Base-by-base conservation (phyloP, 2,113 vertebrate genomes). In the Cynocephalus volans region DNA sequence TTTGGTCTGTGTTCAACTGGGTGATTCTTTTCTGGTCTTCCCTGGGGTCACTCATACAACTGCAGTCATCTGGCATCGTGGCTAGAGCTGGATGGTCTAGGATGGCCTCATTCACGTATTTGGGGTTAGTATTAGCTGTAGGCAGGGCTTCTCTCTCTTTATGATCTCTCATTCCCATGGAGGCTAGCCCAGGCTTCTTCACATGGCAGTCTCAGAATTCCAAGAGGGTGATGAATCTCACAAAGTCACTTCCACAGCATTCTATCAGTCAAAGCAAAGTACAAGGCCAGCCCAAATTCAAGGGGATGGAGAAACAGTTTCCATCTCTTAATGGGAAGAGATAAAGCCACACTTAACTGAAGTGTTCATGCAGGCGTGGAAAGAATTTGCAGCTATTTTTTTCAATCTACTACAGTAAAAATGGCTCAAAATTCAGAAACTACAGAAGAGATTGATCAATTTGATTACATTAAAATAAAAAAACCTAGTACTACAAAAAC, bases 401-500 rank as follows among this genome's bases (percentile, higher is more conserved):
- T 14, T 3, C 64, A 76, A n/a, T 54, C n/a, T 69, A 52, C 41
- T 62, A 64, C 21, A 70, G 21, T 79, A 89, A 77, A 48, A 24
- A 77, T 84, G 45, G 85, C 70, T 69, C 79, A 48, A 84, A 93
- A 88, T 89, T 93, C 54, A 89, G 77, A 79, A 80, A 54, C 45
- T 83, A 48, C 19, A 67, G 70, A n/a, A 76, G 89, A 31, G 26
- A 65, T 56, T 12, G 52, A 76, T 72, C 45, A 72, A 58, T 58
- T 81, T 82, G 18, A 82, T 84, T 75, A 85, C 13, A 50, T 45
- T 54, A 54, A 82, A 92, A 58, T 65, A 73, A 92, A 73, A 67
- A 36, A 58, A 41, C 73, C 31, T 87, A 73, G 3, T 28, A 82
- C 52, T 69, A 60, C 33, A 85, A 41, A 96, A 76, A 60, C 64